Evolutionary conservation across 2,113 vertebrate species (phyloP).

Genomic region (Chionodraco myersi): DNA sequence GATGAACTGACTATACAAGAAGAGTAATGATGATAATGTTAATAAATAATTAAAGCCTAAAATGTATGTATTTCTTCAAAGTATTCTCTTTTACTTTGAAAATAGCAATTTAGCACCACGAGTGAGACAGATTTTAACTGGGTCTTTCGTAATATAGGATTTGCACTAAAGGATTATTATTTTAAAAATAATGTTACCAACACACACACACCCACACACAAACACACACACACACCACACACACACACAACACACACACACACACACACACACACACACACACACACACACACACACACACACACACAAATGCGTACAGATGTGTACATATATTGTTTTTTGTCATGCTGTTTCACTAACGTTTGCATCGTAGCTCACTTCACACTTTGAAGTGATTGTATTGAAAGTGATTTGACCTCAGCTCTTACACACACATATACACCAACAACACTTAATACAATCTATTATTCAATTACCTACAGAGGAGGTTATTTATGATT

Average conservation of each 20-base stretch:
- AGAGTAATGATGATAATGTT: not conserved
- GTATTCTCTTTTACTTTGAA: not conserved
- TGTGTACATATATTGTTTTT: no score
- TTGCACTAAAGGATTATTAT: no score
- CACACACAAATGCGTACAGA: not conserved
- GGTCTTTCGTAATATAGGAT: no score
- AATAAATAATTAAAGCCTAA: not conserved
- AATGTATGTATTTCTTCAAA: not conserved
- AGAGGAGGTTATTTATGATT: conserved; percentile 40
- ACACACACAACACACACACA: not conserved
- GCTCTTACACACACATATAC: conserved; percentile 21
- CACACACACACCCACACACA: not conserved
- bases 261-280: no score
- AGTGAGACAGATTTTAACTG: no score
- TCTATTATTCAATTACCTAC: conserved; percentile 18
- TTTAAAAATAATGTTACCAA: no score
- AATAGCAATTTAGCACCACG: not conserved
- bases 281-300: not conserved
- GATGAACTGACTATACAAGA: not conserved
- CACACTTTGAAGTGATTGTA: conserved; percentile 32
- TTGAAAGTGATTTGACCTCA: conserved; percentile 37
- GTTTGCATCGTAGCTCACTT: not conserved
- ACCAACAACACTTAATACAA: conserved; percentile 40
- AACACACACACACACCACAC: not conserved
- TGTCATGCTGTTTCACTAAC: not conserved